Base-by-base conservation (phyloP, 37 sponge, comb jelly and placozoan species). In the Bolinopsis microptera region DNA sequence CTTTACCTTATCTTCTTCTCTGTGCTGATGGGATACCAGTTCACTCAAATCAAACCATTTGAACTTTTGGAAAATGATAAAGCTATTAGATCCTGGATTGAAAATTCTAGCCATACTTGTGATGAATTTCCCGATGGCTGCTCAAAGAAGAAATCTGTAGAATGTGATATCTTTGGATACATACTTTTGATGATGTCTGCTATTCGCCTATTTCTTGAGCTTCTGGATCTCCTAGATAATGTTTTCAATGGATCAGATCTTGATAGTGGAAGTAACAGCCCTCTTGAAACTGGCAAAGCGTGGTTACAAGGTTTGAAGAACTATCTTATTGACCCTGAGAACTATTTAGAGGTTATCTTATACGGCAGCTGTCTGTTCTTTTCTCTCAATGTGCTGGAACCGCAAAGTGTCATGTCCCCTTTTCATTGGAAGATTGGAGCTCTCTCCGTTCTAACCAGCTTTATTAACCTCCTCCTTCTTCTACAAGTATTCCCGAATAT, bases 301-400 rank as follows among this genome's bases (percentile, higher is more conserved):
- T 86, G n/a, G 38, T n/a, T 86, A 8, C 9, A 23, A 28, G 90
- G 90, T 23, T 34, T 86, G 0, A 9, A 39, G 23, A 25, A 0
- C 61, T 86, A 86, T 27, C 21, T 23, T 34, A 24, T 1, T 8
- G 24, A 35, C 30, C 21, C 27, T n/a, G 35, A 86, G 13, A 86
- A 86, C 90, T 36, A 36, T 86, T 28, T 86, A 28, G 90, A 86
- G 39, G 18, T 86, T 41, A 0, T 41, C n/a, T 48, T 86, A 22
- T 86, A 86, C 61, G n/a, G 30, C 1, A 18, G 22, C 61, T 23
- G 38, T 9, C 41, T 86, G 1, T 8, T 86, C 1, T 86, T 86
- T 38, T 41, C 83, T 23, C 41, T 39, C 30, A 40, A 86, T 48
- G 35, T 86, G 13, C 61, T 86, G n/a, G 27, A 38, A 23, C 41